These are phyloP conservation scores for Porites lutea DNA, from an alignment of 64 coral and sea anemone genomes.

Conservation along the genomic window DNA sequence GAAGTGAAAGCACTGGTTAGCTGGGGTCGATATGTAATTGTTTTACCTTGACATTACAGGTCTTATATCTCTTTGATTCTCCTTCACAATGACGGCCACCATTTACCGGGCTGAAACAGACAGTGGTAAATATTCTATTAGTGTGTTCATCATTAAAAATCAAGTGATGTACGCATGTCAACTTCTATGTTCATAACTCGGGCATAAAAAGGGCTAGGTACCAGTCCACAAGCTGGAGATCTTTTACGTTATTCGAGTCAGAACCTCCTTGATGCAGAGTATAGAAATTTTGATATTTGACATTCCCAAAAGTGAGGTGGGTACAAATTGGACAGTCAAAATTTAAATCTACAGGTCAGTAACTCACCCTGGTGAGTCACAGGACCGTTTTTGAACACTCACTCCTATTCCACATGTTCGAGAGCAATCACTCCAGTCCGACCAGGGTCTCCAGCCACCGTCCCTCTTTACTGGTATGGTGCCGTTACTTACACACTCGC, in stretches of 20 bases:
- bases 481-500: conserved; percentile 74
- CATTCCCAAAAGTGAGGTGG: too few species aligned
- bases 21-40: too few species aligned
- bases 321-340: not conserved
- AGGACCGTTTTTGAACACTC: conserved; percentile 61
- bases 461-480: conserved; percentile 73
- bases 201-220: too few species aligned
- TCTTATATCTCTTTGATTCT: conserved; percentile 17
- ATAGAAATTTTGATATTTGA: too few species aligned
- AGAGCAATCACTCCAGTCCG: conserved; percentile 82
- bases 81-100: conserved; percentile 58
- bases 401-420: conserved; percentile 93
- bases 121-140: not conserved
- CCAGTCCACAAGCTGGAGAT: too few species aligned
- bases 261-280: too few species aligned
- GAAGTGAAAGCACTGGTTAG: too few species aligned
- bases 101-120: conserved; percentile 32
- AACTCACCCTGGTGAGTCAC: conserved; percentile 85
- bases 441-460: conserved; percentile 86
- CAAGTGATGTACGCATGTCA: not conserved
- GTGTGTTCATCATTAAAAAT: not conserved
- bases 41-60: conserved; percentile 56
- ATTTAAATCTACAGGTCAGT: not conserved
- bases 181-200: too few species aligned
- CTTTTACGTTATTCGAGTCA: too few species aligned